Evolutionary conservation across 2,797 vertebrate genomes (phyloP), one percentile per base, ranked within the genome.

Genomic region (Pagetopsis macropterus): DNA sequence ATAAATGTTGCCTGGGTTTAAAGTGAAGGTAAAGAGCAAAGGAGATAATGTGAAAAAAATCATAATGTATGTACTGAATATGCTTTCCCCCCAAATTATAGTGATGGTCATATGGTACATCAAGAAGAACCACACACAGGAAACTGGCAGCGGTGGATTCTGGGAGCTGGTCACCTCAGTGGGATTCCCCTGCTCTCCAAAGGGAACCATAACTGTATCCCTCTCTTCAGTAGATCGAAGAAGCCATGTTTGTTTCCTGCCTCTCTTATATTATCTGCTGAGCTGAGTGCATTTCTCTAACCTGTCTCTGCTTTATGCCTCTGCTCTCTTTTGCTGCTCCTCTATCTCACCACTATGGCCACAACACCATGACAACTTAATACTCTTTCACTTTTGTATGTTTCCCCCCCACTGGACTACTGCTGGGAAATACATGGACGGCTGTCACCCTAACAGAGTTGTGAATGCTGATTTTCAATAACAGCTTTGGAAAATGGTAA

Each of bases 161-260:
- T 79, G 72, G 78, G 75, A 85, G 75, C 51, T 71, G 73, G 65
- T 65, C 78, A 69, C 52, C 77, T 68, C 82, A 69, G 66, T 66
- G 83, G 83, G 82, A 79, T 86, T 82, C 69, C 68, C 82, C 78
- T 78, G 41, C 50, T 79, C 71, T 81, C 81, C 59, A 79, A 87
- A 85, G 59, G 33, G 8, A 66, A 37, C 13, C 49, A 58, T 49
- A 62, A 58, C 76, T 75, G 51, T 58, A 41, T 70, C 40, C 57
- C 60, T 59, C 13, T 77, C 65, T 51, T 76, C 73, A 70, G 71
- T n/a, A 19, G 48, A 65, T 79, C 1, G 7, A 37, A 37, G 6
- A 72, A 81, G 69, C 69, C 63, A 75, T 66, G 70, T 77, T 78
- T 65, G 59, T 82, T 82, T 89, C 55, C 76, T 78, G 69, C 37